Base-by-base conservation (phyloP, 1,140 invertebrate genomes). In the Ericerus pela region DNA sequence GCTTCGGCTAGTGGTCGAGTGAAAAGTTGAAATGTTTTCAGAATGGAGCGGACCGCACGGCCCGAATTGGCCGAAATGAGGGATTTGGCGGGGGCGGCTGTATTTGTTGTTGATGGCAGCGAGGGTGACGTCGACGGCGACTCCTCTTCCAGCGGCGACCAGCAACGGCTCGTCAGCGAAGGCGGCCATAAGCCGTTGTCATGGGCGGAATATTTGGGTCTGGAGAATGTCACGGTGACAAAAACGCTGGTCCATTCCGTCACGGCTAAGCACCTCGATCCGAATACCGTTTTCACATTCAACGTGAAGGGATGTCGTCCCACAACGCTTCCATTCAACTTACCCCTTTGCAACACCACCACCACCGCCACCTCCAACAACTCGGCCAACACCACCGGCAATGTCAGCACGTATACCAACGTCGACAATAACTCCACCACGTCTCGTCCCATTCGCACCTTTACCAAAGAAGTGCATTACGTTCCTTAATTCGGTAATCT, bases 271-370 rank as follows among this genome's bases (percentile, higher is more conserved):
- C 27, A 18, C 28, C 14, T 26, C 29, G 20, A 43, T 24, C 56
- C 57, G 16, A 52, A 62, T 31, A 60, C 58, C 22, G 54, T 63
- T 4, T 56, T 63, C 33, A 63, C 60, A 22, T 63, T 62, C 37
- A 59, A 54, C 12, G 43, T 63, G 8, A 53, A 41, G 11, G 62
- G 62, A 20, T 63, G 62, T 52, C 59, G 57, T 28, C 62, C 62
- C n/a, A 31, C 60, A 2, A 28, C 41, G 24, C 24, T 63, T 56
- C 62, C 62, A 27, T 62, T 62, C 54, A 53, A 63, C 51, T 51
- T 63, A 31, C 53, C 58, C 8, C 54, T 55, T 11, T 63, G 62
- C 36, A 33, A 38, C 11, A 28, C 36, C 24, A 26, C 11, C 18
- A 31, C 41, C 16, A 28, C 14, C 10, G 22, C 11, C 8, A 16